Evolutionary conservation across 2,797 vertebrate genomes (phyloP).

Genomic region (Crocodylus rhombifer): DNA sequence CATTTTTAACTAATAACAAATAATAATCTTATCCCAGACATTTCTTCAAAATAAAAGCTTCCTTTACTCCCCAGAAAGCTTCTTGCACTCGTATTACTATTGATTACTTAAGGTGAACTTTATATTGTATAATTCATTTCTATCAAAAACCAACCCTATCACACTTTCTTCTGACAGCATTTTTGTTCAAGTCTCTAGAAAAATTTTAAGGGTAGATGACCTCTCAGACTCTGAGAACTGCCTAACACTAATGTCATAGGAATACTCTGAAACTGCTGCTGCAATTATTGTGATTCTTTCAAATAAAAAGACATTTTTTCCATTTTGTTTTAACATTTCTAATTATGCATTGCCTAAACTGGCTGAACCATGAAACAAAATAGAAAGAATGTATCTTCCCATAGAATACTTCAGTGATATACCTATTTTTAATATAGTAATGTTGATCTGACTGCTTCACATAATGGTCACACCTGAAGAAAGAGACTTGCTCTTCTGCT

Average conservation of each 20-base stretch:
- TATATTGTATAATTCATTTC: not conserved
- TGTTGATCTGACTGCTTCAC: too few species aligned
- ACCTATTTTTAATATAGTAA: too few species aligned
- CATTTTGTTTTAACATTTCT: not conserved
- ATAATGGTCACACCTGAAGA: too few species aligned
- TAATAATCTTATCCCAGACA: not conserved
- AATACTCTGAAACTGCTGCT: not conserved
- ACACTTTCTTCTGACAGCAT: not conserved
- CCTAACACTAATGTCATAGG: not conserved
- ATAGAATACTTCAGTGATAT: too few species aligned
- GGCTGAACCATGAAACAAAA: too few species aligned
- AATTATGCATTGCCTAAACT: not conserved
- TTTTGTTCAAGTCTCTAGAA: not conserved
- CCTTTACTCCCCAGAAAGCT: not conserved
- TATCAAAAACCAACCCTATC: not conserved
- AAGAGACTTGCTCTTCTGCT: too few species aligned
- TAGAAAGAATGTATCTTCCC: too few species aligned
- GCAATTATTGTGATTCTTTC: not conserved
- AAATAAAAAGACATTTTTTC: not conserved
- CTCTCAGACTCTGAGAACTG: not conserved
- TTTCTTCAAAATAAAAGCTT: not conserved
- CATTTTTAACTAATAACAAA: not conserved
- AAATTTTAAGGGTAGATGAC: not conserved
- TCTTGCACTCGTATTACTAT: not conserved
- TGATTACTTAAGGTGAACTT: not conserved